Evolutionary conservation across 1,140 invertebrate species (phyloP), one percentile per base, ranked within the genome.

Genomic region (Lucilia sericata): DNA sequence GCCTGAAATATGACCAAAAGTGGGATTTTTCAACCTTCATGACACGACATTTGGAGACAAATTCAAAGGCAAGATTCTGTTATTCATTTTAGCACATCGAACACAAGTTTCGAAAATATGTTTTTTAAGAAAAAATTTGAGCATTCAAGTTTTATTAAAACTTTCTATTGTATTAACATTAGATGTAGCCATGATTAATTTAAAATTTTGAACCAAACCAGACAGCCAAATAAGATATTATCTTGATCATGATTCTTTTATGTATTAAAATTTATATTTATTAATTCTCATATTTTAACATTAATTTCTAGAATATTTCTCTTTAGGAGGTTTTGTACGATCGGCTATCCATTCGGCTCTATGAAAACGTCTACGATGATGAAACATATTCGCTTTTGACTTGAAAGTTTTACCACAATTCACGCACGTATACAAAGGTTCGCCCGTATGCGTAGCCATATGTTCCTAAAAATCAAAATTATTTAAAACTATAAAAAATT

Each of bases 301-400:
- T 30, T 51, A 80, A 49, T 80, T 80, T 19, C 76, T 47, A 19
- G 76, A 80, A 51, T 80, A 80, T 80, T 80, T 80, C 42, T 80
- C 42, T 80, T 80, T 80, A 13, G 76, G 76, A 13, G 76, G 76
- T 55, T 85, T 84, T 17, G 87, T 85, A 55, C 74, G 74, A 8
- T 85, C 83, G 74, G 88, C 88, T 75, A 87, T 86, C 87, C 88
- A 91, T 36, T 91, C 90, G 30, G 88, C 86, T 21, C 86, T 88
- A 74, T 91, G 90, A 51, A 88, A 85, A 82, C 88, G 88, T 82
- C 91, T 91, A 8, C 88, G 88, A 81, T 91, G 90, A 5, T 88
- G 85, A 85, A 91, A 89, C 89, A 91, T 90, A 25, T 91, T 91
- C 2, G 89, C 88, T 74, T 88, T 90, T 4, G 87, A 89, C 36